Conservation (phyloP, 2,797 vertebrate genomes). For the Passerculus sandwichensis region DNA sequence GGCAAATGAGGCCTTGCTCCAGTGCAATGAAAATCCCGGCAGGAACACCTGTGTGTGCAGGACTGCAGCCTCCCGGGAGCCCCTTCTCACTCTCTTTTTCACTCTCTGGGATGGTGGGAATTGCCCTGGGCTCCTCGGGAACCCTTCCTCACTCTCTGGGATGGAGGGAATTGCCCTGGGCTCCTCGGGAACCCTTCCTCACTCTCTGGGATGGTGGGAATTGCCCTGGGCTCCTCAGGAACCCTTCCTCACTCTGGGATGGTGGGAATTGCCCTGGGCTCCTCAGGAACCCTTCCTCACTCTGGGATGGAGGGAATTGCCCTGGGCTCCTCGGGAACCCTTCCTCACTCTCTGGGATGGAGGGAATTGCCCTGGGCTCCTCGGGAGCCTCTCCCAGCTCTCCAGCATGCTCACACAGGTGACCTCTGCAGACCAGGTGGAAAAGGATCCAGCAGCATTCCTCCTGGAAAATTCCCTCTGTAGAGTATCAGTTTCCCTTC, state of each 20-base stretch:
- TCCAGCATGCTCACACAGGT: background rate
- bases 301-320: background rate
- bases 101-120: no score
- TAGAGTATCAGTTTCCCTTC: background rate
- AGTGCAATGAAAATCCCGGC: background rate
- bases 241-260: no score
- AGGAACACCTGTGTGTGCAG: fast-evolving
- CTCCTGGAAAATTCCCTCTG: background rate
- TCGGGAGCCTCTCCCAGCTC: background rate
- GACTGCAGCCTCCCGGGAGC: background rate
- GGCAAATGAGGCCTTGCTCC: background rate
- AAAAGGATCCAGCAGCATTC: background rate
- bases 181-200: background rate
- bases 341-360: fast-evolving
- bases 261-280: background rate
- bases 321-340: background rate
- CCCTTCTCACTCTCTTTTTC: fast-evolving
- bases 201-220: no score
- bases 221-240: background rate
- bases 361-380: background rate
- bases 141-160: fast-evolving
- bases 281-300: background rate
- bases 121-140: background rate
- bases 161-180: background rate
- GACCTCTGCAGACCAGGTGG: background rate